A percentile compares a stretch with the other conserved stretches of the same genome.
phyloP scores from a whole-genome alignment of 2,888 invertebrate genomes.

The Nemotelus nigrinus region DNA sequence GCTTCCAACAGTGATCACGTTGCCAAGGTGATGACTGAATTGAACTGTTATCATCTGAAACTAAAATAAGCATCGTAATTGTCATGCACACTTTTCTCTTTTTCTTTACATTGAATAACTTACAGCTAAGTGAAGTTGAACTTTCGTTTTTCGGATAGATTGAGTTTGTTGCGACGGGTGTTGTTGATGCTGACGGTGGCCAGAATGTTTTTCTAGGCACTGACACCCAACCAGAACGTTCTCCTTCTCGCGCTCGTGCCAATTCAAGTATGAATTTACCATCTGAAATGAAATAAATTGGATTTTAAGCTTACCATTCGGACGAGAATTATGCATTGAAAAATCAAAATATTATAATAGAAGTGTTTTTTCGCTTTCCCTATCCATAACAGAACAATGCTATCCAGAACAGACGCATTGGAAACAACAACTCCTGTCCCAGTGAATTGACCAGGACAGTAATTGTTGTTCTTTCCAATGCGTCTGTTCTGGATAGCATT shows the following conservation, averaged over 20 bases:
- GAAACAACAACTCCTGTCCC: no score
- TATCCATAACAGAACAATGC: no score
- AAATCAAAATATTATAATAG: no score
- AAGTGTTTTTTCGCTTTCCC: no score
- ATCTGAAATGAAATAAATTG: slow-evolving; percentile 69
- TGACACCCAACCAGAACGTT: slow-evolving; percentile 87
- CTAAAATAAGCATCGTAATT: slow-evolving; percentile 62
- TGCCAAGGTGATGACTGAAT: slow-evolving; percentile 92
- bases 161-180: slow-evolving; percentile 64
- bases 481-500: no score
- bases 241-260: slow-evolving; percentile 79
- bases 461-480: no score
- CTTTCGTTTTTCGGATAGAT: slow-evolving; percentile 74
- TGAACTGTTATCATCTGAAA: slow-evolving; percentile 91
- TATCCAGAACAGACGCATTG: no score
- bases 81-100: background rate
- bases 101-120: slow-evolving; percentile 55
- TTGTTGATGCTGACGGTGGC: slow-evolving; percentile 78
- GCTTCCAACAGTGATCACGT: slow-evolving; percentile 90
- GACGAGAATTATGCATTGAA: no score
- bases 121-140: slow-evolving; percentile 84
- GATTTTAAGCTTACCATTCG: background rate
- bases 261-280: slow-evolving; percentile 90
- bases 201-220: slow-evolving; percentile 89
- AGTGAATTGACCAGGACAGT: no score